These are phyloP conservation scores for Catocala nupta DNA, from an alignment of 2,888 invertebrate species.

Conservation along the genomic window DNA sequence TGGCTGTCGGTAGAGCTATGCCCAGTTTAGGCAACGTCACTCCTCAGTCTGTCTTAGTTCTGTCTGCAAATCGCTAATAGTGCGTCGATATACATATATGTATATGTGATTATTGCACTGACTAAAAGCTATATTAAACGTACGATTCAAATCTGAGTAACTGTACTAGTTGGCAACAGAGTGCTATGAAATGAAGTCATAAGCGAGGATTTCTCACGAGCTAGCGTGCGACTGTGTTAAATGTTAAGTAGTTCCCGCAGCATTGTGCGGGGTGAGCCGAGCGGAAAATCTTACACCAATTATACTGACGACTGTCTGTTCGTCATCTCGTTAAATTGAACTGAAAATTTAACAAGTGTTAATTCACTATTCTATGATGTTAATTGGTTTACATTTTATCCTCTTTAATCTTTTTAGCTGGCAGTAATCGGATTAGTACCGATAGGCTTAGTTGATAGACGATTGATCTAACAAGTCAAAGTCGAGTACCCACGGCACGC, in stretches of 20 bases:
- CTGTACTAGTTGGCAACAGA: slow-evolving; percentile 43
- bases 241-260: slow-evolving; percentile 75
- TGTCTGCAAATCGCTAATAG: too few relatives aligned
- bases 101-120: too few relatives aligned
- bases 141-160: slow-evolving; percentile 28
- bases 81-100: too few relatives aligned
- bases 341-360: slow-evolving; percentile 5
- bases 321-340: slow-evolving; percentile 36
- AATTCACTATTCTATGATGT: background rate
- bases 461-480: too few relatives aligned
- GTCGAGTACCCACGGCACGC: too few relatives aligned
- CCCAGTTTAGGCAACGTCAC: too few relatives aligned
- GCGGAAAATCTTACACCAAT: slow-evolving; percentile 77
- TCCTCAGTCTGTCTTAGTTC: too few relatives aligned
- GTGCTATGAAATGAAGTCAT: slow-evolving; percentile 41
- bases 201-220: slow-evolving; percentile 54
- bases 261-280: slow-evolving; percentile 67
- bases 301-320: slow-evolving; percentile 64
- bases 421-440: too few relatives aligned
- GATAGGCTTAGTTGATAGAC: too few relatives aligned
- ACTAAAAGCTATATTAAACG: background rate
- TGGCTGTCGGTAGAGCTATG: too few relatives aligned
- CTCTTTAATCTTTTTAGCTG: background rate
- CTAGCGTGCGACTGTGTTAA: slow-evolving; percentile 57
- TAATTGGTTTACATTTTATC: background rate